Conservation (phyloP, 2,888 invertebrate species). For the Pterostichus niger region DNA sequence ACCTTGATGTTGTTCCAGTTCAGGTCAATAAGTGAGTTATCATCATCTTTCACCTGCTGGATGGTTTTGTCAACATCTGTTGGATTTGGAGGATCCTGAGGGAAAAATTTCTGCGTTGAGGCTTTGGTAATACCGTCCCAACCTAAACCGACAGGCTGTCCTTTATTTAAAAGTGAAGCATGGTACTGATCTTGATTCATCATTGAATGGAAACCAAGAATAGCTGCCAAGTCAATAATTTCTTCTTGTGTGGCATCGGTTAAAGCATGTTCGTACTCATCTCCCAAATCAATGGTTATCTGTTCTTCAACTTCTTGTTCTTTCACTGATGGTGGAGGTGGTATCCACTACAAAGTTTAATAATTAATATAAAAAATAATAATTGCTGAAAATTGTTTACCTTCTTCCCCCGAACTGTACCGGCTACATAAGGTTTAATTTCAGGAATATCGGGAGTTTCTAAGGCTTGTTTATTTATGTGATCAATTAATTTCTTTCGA, state of each 20-base stretch:
- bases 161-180: slow-evolving; percentile 95
- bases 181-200: slow-evolving; percentile 99
- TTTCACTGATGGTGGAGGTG: slow-evolving; percentile 86
- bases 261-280: slow-evolving; percentile 96
- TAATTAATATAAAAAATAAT: slow-evolving; percentile 10
- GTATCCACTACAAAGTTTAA: slow-evolving; percentile 85
- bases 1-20: slow-evolving; percentile 99
- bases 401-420: slow-evolving; percentile 94
- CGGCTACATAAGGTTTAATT: slow-evolving; percentile 94
- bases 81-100: slow-evolving; percentile 97
- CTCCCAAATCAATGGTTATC: slow-evolving; percentile 95
- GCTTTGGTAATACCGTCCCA: slow-evolving; percentile 98
- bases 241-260: slow-evolving; percentile 94
- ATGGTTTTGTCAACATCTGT: slow-evolving; percentile 97
- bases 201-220: slow-evolving; percentile 99
- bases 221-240: slow-evolving; percentile 99
- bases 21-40: slow-evolving; percentile 91
- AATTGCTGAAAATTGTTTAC: slow-evolving; percentile 76
- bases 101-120: slow-evolving; percentile 92
- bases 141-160: slow-evolving; percentile 92
- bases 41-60: slow-evolving; percentile 93
- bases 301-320: slow-evolving; percentile 93
- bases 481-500: slow-evolving; percentile 96
- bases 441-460: slow-evolving; percentile 99
- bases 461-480: slow-evolving; percentile 98